phyloP scores from a whole-genome alignment of 1,140 invertebrate species.

The Zaprionus ghesquierei region DNA sequence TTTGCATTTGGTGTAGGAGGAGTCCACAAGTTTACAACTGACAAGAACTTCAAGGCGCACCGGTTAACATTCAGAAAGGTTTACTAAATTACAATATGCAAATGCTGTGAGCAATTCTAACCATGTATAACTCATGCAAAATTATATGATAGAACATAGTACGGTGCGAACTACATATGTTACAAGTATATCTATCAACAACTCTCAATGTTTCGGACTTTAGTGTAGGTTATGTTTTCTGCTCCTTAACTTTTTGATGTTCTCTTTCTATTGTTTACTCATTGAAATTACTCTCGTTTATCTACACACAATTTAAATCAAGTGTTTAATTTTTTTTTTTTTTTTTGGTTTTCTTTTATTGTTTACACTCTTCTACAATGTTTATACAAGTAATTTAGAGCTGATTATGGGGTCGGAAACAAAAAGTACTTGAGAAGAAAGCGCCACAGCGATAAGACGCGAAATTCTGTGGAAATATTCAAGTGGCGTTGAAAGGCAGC shows the following conservation, averaged over 20 bases:
- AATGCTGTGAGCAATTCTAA: constrained; percentile 12
- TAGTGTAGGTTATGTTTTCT: constrained; percentile 42
- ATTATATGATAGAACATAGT: neutral
- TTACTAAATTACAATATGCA: constrained; percentile 26
- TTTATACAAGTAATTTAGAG: constrained; percentile 54
- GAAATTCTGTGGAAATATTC: constrained; percentile 28
- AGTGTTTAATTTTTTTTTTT: constrained; percentile 25
- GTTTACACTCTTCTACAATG: constrained; percentile 44
- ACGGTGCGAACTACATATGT: constrained; percentile 28
- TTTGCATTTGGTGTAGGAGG: constrained; percentile 47
- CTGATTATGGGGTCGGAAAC: constrained; percentile 50
- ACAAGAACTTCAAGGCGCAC: constrained; percentile 51
- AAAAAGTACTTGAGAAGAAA: constrained; percentile 41
- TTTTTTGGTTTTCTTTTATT: constrained; percentile 24
- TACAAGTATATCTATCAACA: constrained; percentile 11
- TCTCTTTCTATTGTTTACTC: constrained; percentile 12
- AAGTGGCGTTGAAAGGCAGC: constrained; percentile 32
- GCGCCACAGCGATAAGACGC: constrained; percentile 22
- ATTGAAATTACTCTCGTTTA: constrained; percentile 10
- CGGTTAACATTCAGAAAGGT: constrained; percentile 52
- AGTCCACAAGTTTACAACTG: constrained; percentile 27
- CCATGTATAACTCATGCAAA: constrained; percentile 3
- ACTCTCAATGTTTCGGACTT: constrained; percentile 31
- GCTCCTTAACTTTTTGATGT: neutral
- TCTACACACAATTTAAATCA: constrained; percentile 41